Conservation (phyloP, 64 coral and sea anemone species). For the Montipora foliosa region DNA sequence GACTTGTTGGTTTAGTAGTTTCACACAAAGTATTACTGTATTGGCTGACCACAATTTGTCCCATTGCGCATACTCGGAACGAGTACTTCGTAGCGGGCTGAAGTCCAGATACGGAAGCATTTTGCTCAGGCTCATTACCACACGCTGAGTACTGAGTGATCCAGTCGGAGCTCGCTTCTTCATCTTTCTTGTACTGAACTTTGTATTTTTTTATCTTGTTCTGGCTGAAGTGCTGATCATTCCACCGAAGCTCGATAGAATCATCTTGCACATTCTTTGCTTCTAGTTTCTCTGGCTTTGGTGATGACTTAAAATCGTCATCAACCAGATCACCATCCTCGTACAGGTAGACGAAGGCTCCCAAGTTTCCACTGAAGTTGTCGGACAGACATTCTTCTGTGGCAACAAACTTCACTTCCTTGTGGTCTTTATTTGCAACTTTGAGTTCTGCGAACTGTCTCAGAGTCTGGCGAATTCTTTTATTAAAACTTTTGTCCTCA, state of each 20-base stretch:
- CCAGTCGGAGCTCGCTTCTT: background rate
- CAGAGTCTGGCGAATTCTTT: slow-evolving; percentile 42
- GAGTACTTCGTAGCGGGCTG: slow-evolving; percentile 8
- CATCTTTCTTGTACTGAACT: slow-evolving; percentile 47
- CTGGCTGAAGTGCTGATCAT: slow-evolving; percentile 10
- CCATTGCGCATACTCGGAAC: background rate
- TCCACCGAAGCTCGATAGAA: slow-evolving; percentile 9
- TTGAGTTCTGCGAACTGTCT: slow-evolving; percentile 21
- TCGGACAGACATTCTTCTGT: slow-evolving; percentile 31
- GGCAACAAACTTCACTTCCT: slow-evolving; percentile 18
- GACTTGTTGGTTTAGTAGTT: slow-evolving; percentile 31
- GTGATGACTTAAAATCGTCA: slow-evolving; percentile 14
- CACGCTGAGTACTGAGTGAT: background rate
- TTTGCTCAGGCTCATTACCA: background rate
- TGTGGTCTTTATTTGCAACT: slow-evolving; percentile 30
- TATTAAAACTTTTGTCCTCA: background rate
- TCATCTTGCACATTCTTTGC: background rate
- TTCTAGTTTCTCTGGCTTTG: background rate
- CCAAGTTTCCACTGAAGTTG: background rate
- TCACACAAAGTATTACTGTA: background rate
- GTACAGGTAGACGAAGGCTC: slow-evolving; percentile 50
- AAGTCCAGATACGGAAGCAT: background rate
- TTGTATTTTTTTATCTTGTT: background rate
- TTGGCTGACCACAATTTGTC: background rate
- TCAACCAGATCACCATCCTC: slow-evolving; percentile 11